Percentiles rank a stretch among this genome's conserved stretches.
These are phyloP conservation scores for Beris chalybata DNA, from an alignment of 2,888 invertebrate genomes.

Conservation along the genomic window DNA sequence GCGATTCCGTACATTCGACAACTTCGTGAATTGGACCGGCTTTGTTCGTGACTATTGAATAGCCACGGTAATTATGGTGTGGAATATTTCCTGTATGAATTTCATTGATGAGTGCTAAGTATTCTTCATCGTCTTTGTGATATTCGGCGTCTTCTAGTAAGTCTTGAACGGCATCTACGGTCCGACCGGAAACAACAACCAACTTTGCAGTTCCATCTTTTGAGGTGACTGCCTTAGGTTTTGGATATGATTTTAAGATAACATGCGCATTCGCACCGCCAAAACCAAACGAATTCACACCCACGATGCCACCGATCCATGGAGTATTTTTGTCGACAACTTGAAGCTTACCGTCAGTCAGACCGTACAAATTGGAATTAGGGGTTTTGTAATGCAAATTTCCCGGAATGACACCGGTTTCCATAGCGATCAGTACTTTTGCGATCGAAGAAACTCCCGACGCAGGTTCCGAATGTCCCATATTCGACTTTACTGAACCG, in stretches of 20 bases:
- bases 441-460: slow-evolving; percentile 89
- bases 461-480: slow-evolving; percentile 97
- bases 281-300: slow-evolving; percentile 96
- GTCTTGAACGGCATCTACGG: slow-evolving; percentile 72
- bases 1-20: slow-evolving; percentile 59
- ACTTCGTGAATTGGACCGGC: slow-evolving; percentile 58
- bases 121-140: slow-evolving; percentile 69
- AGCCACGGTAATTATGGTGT: slow-evolving; percentile 83
- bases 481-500: slow-evolving; percentile 97
- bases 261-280: slow-evolving; percentile 97
- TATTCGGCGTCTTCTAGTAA: slow-evolving; percentile 67
- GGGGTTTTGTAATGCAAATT: slow-evolving; percentile 89
- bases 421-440: slow-evolving; percentile 92
- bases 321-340: slow-evolving; percentile 81
- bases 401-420: slow-evolving; percentile 82
- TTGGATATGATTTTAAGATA: slow-evolving; percentile 77
- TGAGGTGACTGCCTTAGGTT: slow-evolving; percentile 64
- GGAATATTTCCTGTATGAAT: slow-evolving; percentile 70
- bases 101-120: slow-evolving; percentile 75
- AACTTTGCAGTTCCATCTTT: slow-evolving; percentile 67
- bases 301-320: slow-evolving; percentile 91
- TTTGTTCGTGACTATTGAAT: slow-evolving; percentile 67
- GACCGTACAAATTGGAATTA: slow-evolving; percentile 88
- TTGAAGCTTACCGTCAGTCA: slow-evolving; percentile 85
- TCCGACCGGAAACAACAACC: slow-evolving; percentile 81